Evolutionary conservation across 2,113 vertebrate genomes (phyloP).

Genomic region (Sula dactylatra): DNA sequence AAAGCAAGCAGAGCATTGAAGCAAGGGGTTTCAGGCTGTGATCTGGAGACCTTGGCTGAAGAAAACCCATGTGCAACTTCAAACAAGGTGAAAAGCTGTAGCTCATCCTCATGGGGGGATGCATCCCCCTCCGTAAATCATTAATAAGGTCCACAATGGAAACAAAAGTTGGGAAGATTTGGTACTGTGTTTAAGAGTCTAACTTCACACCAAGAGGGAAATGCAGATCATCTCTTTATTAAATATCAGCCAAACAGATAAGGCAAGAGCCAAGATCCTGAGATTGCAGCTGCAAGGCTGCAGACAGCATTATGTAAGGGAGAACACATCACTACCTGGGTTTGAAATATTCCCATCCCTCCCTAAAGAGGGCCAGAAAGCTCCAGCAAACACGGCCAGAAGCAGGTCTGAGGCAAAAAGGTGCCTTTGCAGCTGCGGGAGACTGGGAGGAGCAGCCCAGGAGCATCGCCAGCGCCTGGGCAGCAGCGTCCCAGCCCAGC

Average conservation of each 20-base stretch:
- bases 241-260: neutral
- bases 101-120: neutral
- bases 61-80: neutral
- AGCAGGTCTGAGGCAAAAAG: neutral
- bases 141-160: neutral
- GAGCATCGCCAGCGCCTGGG: accelerated
- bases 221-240: neutral
- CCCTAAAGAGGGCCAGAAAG: neutral
- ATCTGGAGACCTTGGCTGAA: too few species aligned
- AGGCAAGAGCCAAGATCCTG: neutral
- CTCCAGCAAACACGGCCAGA: neutral
- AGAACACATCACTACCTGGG: neutral
- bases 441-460: neutral
- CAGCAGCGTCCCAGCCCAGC: neutral
- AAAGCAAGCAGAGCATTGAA: accelerated
- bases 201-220: neutral
- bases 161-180: neutral
- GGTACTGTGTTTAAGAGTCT: neutral
- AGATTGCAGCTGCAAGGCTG: neutral
- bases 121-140: neutral
- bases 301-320: neutral
- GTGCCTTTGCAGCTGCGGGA: neutral
- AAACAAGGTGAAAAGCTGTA: neutral
- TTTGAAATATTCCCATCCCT: neutral
- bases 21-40: neutral